Base-by-base conservation (phyloP, 2,888 invertebrate genomes). In the Lysandra bellargus region DNA sequence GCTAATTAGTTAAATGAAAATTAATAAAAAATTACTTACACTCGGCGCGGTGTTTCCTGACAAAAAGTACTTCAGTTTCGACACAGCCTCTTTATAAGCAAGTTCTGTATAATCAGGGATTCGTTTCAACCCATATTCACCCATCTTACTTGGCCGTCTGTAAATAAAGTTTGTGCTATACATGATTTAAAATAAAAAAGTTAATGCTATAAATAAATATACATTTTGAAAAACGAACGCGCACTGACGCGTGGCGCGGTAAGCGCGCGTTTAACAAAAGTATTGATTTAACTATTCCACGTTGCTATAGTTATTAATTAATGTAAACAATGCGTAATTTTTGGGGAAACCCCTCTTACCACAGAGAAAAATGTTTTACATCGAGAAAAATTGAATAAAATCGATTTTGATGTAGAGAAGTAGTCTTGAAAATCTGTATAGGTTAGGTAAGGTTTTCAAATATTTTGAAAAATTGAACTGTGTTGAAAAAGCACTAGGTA, bases 51-150 rank as follows among this genome's bases (percentile, higher is more conserved):
- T 97, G 82, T 97, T 97, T 83, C 97, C 97, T 0, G 97, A 96
- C 81, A 98, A 89, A 82, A 98, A 95, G 85, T 97, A 96, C 88
- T 97, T 96, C 78, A 98, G 91, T 81, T 97, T 96, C 0, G 96
- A 96, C 4, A 98, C 98, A 17, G 98, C 98, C 89, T 98, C 98
- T 83, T 97, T 96, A 86, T 98, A 98, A 6, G 97, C 97, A 84
- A 96, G 95, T 87, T 98, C 98, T 0, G 97, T 98, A 84, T 98
- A 98, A 90, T 98, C 97, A 78, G 97, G 96, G 77, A 96, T 95
- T 84, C 95, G 95, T 87, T 96, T 95, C 84, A 94, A 84, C 5
- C 95, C 95, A 89, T 93, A 95, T 3, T 95, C 95, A 78, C 86
- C 90, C 90, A 94, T 90, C 84, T 94, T 95, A 37, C 87, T 86